Conservation (phyloP, 2,797 vertebrate species). For the Protonibea diacanthus region DNA sequence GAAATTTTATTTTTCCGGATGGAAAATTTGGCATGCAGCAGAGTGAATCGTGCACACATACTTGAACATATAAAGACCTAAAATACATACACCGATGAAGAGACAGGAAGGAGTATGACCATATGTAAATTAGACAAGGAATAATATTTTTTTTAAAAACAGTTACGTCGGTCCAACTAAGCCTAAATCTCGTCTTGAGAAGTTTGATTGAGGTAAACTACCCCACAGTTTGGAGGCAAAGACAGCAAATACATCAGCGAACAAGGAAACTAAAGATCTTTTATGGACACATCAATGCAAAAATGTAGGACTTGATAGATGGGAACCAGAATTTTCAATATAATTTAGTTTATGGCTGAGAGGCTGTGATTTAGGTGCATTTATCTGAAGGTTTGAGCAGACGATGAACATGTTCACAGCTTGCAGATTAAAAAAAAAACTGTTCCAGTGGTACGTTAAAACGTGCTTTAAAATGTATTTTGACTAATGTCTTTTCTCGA, state of each 20-base stretch:
- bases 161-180: background rate
- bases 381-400: background rate
- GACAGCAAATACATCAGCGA: background rate
- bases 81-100: background rate
- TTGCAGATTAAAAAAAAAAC: constrained; percentile 2
- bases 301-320: background rate
- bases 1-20: background rate
- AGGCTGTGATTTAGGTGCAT: constrained; percentile 3
- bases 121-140: background rate
- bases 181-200: background rate
- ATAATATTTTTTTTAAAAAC: background rate
- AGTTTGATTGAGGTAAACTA: background rate
- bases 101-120: background rate
- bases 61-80: background rate
- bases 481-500: background rate
- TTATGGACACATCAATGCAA: background rate
- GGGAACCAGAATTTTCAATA: background rate
- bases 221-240: background rate
- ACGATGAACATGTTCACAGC: constrained; percentile 9
- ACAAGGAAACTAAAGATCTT: background rate
- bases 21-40: background rate
- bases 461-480: constrained; percentile 1
- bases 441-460: constrained; percentile 6
- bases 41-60: background rate
- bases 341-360: background rate